phyloP scores from a whole-genome alignment of 1,140 invertebrate genomes.

The Ceratoteleas bidentatus region DNA sequence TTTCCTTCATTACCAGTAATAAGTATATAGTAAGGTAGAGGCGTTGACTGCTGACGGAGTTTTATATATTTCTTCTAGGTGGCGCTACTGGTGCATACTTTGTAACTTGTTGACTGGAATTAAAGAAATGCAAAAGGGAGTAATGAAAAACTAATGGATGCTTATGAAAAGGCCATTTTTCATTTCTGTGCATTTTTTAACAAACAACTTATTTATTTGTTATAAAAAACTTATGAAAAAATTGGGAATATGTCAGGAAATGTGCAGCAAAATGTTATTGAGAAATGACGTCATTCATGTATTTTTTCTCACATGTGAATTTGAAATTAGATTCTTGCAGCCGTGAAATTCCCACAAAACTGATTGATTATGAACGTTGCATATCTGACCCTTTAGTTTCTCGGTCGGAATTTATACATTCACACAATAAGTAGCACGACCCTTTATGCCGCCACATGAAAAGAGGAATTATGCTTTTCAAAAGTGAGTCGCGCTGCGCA shows the following conservation, averaged over 20 bases:
- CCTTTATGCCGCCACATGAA: conserved; percentile 64
- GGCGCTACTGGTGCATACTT: too few relatives aligned
- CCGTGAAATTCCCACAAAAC: conserved; percentile 70
- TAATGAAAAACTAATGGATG: too few relatives aligned
- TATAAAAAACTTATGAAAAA: background rate
- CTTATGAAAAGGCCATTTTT: too few relatives aligned
- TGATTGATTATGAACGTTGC: conserved; percentile 74
- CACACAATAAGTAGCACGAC: conserved; percentile 61
- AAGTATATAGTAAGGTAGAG: too few relatives aligned
- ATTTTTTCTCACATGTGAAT: background rate
- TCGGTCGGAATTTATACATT: conserved; percentile 42
- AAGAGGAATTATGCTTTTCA: conserved; percentile 72
- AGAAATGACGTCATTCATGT: background rate
- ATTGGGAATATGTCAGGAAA: background rate
- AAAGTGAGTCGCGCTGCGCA: conserved; percentile 51
- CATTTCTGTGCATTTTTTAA: too few relatives aligned
- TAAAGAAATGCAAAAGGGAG: too few relatives aligned
- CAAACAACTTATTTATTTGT: too few relatives aligned
- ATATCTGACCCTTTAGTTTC: conserved; percentile 58
- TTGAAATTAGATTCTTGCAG: conserved; percentile 15
- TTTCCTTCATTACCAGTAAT: too few relatives aligned
- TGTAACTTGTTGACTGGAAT: too few relatives aligned
- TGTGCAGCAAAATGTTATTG: too few relatives aligned
- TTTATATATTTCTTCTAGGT: too few relatives aligned
- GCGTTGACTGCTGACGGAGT: too few relatives aligned